Conservation (phyloP, 2,113 vertebrate species). For the Thalassarche chlororhynchos region DNA sequence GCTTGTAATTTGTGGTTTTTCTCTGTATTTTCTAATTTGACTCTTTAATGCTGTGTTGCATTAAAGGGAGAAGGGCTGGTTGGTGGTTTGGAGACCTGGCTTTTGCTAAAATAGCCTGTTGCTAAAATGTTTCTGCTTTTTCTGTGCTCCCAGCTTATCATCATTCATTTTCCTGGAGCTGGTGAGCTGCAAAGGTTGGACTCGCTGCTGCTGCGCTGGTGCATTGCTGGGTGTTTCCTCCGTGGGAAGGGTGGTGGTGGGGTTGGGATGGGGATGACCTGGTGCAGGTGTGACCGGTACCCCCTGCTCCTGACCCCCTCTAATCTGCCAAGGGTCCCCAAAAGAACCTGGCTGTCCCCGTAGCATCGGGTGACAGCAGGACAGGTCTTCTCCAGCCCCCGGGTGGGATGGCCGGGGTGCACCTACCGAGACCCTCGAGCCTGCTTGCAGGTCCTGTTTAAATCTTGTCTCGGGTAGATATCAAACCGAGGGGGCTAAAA, state of each 20-base stretch:
- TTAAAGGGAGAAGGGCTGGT: neutral
- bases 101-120: neutral
- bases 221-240: neutral
- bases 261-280: neutral
- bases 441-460: too few relatives aligned
- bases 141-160: neutral
- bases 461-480: neutral
- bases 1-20: neutral
- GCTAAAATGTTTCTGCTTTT: neutral
- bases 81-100: neutral
- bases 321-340: neutral
- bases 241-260: neutral
- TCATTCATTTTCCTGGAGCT: neutral
- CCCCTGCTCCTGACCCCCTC: neutral
- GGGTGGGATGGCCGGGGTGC: too few relatives aligned
- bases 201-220: neutral
- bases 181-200: neutral
- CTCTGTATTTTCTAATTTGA: neutral
- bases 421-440: neutral
- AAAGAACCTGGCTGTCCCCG: neutral
- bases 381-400: neutral
- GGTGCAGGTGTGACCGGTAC: neutral
- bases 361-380: neutral
- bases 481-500: neutral
- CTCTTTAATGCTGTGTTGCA: neutral